A percentile compares a stretch with the other conserved stretches of the same genome.
Conservation (phyloP, 1,140 invertebrate genomes). For the Cydia pomonella region DNA sequence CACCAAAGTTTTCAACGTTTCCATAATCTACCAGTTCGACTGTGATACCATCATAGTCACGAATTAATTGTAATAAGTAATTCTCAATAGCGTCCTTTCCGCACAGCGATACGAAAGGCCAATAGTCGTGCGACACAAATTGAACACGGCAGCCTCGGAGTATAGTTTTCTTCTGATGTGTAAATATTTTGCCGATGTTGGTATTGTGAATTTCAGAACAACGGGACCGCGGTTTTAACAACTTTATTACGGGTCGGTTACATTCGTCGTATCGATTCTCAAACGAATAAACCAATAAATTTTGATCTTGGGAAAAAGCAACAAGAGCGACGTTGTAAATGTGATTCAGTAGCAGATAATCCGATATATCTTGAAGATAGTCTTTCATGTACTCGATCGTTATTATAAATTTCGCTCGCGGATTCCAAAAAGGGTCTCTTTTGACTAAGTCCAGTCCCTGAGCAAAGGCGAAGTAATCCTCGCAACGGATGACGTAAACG, state of each 20-base stretch:
- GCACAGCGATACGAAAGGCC: slow-evolving; percentile 34
- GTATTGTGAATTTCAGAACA: slow-evolving; percentile 24
- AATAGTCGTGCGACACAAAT: slow-evolving; percentile 28
- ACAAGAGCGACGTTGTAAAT: slow-evolving; percentile 37
- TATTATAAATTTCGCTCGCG: slow-evolving; percentile 38
- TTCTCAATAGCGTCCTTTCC: slow-evolving; percentile 18
- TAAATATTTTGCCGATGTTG: neutral
- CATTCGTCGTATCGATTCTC: slow-evolving; percentile 21
- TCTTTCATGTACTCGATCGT: neutral
- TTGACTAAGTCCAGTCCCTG: slow-evolving; percentile 33
- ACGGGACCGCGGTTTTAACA: neutral
- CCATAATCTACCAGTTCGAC: slow-evolving; percentile 30
- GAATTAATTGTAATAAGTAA: slow-evolving; percentile 30
- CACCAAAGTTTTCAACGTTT: neutral
- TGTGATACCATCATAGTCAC: slow-evolving; percentile 18
- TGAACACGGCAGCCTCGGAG: slow-evolving; percentile 32
- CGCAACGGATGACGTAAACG: slow-evolving; percentile 37
- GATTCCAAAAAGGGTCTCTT: slow-evolving; percentile 42
- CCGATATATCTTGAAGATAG: neutral
- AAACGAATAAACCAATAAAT: slow-evolving; percentile 33
- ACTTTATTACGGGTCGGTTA: slow-evolving; percentile 31
- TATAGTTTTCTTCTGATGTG: neutral
- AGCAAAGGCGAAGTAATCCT: slow-evolving; percentile 35
- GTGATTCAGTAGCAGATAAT: slow-evolving; percentile 20
- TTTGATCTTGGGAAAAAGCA: slow-evolving; percentile 18